Evolutionary conservation across 2,113 vertebrate genomes (phyloP).

Genomic region (Cochlearius cochlearius): DNA sequence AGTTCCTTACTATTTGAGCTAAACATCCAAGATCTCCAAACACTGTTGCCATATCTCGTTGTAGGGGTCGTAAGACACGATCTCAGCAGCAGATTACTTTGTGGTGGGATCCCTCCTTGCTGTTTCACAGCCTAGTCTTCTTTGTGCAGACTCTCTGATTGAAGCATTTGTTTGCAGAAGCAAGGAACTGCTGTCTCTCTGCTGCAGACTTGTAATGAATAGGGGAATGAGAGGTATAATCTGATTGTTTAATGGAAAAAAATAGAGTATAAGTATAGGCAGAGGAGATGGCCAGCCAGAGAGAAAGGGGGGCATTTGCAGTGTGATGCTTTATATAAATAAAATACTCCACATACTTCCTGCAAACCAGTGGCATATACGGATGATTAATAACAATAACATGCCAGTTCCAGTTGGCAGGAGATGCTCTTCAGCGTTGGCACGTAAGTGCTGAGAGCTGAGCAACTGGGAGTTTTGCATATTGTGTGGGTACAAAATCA

Average conservation of each 20-base stretch:
- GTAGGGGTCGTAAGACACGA: not conserved
- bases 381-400: not conserved
- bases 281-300: not conserved
- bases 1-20: not conserved
- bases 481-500: not conserved
- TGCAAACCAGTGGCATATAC: not conserved
- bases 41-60: fast-evolving
- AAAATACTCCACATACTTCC: not conserved
- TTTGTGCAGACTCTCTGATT: not conserved
- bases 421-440: not conserved
- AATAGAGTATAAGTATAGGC: not conserved
- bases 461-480: not conserved
- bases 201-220: not conserved
- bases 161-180: not conserved
- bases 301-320: not conserved
- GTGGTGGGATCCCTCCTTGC: not conserved
- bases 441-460: not conserved
- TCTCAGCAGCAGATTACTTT: not conserved
- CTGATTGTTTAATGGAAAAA: not conserved
- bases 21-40: not conserved
- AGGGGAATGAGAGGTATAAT: not conserved
- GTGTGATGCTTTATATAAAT: not conserved
- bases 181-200: not conserved
- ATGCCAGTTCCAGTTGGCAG: not conserved
- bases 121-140: not conserved